Base-by-base conservation (phyloP, 1,140 invertebrate genomes). In the Drosophila orosa region DNA sequence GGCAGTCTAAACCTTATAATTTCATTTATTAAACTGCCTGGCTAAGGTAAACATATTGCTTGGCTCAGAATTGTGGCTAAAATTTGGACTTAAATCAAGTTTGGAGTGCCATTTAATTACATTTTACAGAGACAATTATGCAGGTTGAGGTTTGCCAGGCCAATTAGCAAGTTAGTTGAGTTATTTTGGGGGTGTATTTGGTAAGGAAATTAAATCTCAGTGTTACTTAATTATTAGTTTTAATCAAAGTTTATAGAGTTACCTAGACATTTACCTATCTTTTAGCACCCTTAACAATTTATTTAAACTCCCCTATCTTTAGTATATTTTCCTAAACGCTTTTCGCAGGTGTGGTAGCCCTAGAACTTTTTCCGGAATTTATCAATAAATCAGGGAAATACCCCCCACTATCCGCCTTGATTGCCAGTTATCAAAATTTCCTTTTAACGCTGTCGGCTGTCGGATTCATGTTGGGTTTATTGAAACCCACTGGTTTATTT, bases 391-490 rank as follows among this genome's bases (percentile, higher is more conserved):
- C 42, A 31, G n/a, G 22, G 5, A 35, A 69, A 42, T 44, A 4
- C 27, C 39, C 61, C 60, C 27, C 40, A 44, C 52, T 58, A 71
- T 58, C 33, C 15, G 22, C 13, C 33, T 31, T 71, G 68, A 72
- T 72, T 72, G 68, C 66, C 68, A 72, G 68, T 58, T 72, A 72
- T 72, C 68, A 58, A 58, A 72, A 40, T 71, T 72, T 58, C 42
- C 68, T 72, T 72, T 72, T 48, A 72, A 35, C 50, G 65, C 68
- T n/a, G 31, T 40, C 27, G 37, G 33, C 25, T 24, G 50, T 35
- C 31, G 50, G 37, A 57, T 27, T 69, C 48, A 45, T 58, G 65
- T 68, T 59, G 25, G 24, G 33, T 57, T 71, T 71, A 71, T 72
- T 68, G 65, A 68, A 66, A 71, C 19, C 27, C 68, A 71, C 50